phyloP scores from a whole-genome alignment of 2,113 vertebrate genomes.

The Alces alces region DNA sequence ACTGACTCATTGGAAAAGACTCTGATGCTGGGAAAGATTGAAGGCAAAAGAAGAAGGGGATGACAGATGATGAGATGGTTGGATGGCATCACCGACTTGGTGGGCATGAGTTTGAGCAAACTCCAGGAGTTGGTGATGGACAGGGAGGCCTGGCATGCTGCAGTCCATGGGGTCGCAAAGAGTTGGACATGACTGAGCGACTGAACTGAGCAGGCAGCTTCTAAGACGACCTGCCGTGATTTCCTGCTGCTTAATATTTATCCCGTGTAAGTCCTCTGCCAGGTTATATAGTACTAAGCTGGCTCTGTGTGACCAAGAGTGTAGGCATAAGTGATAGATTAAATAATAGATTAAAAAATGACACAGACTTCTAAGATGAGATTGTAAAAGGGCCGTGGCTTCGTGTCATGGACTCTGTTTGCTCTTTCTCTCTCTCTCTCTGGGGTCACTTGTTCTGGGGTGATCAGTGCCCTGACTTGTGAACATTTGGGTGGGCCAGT shows the following conservation, averaged over 20 bases:
- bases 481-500: background rate
- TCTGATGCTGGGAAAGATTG: background rate
- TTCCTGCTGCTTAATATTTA: background rate
- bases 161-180: background rate
- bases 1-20: background rate
- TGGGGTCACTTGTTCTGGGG: background rate
- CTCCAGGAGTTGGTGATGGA: background rate
- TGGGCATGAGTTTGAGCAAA: background rate
- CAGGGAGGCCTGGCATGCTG: background rate
- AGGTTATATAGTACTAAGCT: background rate
- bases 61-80: background rate
- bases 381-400: background rate
- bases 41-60: background rate
- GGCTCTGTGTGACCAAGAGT: background rate
- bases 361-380: background rate
- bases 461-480: background rate
- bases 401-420: background rate
- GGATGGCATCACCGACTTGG: background rate
- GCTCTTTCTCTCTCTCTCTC: background rate
- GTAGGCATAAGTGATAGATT: background rate
- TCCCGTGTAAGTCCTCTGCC: background rate
- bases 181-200: background rate
- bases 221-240: accelerated
- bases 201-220: background rate
- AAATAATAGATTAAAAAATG: background rate